Evolutionary conservation across 2,888 invertebrate genomes (phyloP), one percentile per base, ranked within the genome.

Genomic region (Taphrorychus bicolor): DNA sequence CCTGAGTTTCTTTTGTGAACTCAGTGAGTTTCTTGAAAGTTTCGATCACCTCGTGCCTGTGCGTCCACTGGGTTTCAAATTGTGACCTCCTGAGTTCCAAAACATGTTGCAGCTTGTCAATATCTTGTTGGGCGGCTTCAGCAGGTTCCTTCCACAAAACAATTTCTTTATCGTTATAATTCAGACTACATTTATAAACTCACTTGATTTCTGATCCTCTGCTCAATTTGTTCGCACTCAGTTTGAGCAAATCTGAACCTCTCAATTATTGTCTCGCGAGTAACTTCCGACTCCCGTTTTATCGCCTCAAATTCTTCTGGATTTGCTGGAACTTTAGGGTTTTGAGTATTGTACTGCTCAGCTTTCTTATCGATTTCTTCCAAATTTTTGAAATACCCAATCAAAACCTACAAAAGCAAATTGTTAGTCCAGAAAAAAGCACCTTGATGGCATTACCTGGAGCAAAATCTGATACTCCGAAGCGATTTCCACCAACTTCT

Each of bases 391-490:
- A 92, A 90, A 81, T 92, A 91, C 56, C 87, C 86, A 69, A 90
- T 85, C 54, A 92, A 82, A 82, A 89, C 88, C 71, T 71, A 21
- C 22, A 69, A 70, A 24, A 9, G 32, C 48, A 24, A 23, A 16
- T 24, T 24, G 7, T 21, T 5, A 18, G 24, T 9, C 14, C 7
- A 45, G 22, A 53, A 42, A 0, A 9, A 57, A 59, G 17, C 66
- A 76, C 71, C n/a, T n/a, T n/a, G n/a, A n/a, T n/a, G n/a, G n/a
- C n/a, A n/a, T n/a, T n/a, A n/a, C n/a, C 78, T 91, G 89, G 56
- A 91, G 79, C 54, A 94, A 82, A 17, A 86, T 85, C 77, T 89
- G 88, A 77, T 92, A 93, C 74, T 93, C 90, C 11, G 87, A 87
- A 48, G 89, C 85, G 63, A 91, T 87, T 66, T 87, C 85, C 74